phyloP scores from a whole-genome alignment of 2,113 vertebrate species.

The Pterocles orientalis region DNA sequence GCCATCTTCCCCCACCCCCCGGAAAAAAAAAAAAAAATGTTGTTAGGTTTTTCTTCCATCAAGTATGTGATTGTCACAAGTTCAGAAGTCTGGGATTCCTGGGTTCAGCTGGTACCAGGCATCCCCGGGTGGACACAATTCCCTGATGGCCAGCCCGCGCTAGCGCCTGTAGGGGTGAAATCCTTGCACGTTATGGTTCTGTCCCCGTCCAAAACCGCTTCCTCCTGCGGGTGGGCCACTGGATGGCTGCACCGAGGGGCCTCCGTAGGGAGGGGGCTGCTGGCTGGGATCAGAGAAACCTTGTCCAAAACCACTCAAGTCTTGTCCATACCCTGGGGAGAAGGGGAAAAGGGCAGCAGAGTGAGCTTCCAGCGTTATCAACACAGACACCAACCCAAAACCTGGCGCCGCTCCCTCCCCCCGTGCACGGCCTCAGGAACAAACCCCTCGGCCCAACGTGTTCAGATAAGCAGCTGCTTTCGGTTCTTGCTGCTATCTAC shows the following conservation, averaged over 20 bases:
- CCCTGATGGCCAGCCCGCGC: constrained; percentile 80
- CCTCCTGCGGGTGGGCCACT: constrained; percentile 86
- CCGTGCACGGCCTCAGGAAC: not conserved
- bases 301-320: constrained; percentile 95
- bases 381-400: fast-evolving
- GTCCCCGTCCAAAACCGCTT: constrained; percentile 90
- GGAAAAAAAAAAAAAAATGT: constrained; percentile 60
- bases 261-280: constrained; percentile 86
- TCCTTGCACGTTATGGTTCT: constrained; percentile 98
- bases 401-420: fast-evolving
- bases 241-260: constrained; percentile 87
- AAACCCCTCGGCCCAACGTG: fast-evolving
- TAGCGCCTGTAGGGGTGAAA: constrained; percentile 99
- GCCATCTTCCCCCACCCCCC: constrained; percentile 46
- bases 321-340: constrained; percentile 92
- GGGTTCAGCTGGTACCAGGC: constrained; percentile 72
- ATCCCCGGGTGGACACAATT: constrained; percentile 79
- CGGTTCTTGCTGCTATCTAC: not conserved
- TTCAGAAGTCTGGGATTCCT: constrained; percentile 79
- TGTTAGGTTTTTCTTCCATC: constrained; percentile 78
- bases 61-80: constrained; percentile 86
- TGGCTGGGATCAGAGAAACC: constrained; percentile 95
- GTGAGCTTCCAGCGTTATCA: not conserved
- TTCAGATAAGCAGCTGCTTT: not conserved
- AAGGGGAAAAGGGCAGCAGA: not conserved